Conservation (phyloP, 2,888 invertebrate species). For the Chrysopilus asiliformis region DNA sequence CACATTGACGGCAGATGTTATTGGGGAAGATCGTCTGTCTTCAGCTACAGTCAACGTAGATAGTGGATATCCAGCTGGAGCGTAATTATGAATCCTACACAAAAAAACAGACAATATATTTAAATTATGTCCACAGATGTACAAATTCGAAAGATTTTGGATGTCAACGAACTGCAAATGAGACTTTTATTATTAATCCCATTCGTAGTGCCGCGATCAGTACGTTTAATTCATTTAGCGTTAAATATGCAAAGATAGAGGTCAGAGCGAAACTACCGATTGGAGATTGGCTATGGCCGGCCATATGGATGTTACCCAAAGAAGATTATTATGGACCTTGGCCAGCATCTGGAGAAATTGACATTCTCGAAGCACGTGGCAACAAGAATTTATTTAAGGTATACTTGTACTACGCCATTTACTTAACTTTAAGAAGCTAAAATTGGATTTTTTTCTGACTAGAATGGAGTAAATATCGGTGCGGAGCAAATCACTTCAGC, state of each 20-base stretch:
- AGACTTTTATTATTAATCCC: constrained; percentile 45
- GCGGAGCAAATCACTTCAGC: constrained; percentile 45
- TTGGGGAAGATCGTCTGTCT: constrained; percentile 40
- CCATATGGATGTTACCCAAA: constrained; percentile 56
- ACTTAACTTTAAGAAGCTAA: background rate
- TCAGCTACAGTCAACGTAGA: constrained; percentile 42
- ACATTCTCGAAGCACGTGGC: constrained; percentile 52
- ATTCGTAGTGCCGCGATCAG: constrained; percentile 51
- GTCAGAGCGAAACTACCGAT: constrained; percentile 52
- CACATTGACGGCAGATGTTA: constrained; percentile 42
- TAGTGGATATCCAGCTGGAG: no score
- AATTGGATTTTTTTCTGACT: background rate
- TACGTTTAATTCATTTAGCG: constrained; percentile 47
- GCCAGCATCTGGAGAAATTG: constrained; percentile 62
- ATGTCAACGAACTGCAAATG: constrained; percentile 42
- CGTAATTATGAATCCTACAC: constrained; percentile 8
- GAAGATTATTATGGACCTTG: constrained; percentile 50
- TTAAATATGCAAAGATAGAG: constrained; percentile 52
- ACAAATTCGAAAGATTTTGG: constrained; percentile 44
- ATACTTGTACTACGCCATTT: background rate
- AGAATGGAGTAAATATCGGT: constrained; percentile 43
- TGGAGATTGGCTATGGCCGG: constrained; percentile 50
- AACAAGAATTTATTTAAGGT: constrained; percentile 41
- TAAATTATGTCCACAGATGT: constrained; percentile 39
- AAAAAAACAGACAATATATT: background rate